These are phyloP conservation scores for Matsumyia berberina DNA, from an alignment of 2,888 invertebrate species.

Conservation along the genomic window DNA sequence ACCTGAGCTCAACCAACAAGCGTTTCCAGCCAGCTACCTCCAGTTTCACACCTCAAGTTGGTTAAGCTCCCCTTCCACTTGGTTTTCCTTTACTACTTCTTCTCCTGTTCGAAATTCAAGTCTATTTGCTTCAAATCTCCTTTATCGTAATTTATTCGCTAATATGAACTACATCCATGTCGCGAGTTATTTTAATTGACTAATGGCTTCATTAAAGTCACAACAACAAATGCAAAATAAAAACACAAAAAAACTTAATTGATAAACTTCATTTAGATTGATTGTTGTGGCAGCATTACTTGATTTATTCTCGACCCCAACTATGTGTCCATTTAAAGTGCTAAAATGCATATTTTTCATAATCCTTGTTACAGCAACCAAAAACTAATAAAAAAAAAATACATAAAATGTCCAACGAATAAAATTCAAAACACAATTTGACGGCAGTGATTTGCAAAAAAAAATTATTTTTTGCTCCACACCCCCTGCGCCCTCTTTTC, in stretches of 20 bases:
- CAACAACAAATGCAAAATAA: too few relatives aligned
- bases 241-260: constrained; percentile 42
- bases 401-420: constrained; percentile 1
- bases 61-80: too few relatives aligned
- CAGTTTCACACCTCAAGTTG: too few relatives aligned
- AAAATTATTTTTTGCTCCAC: neutral
- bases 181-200: too few relatives aligned
- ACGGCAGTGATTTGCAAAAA: constrained; percentile 34
- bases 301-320: constrained; percentile 76
- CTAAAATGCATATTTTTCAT: constrained; percentile 54
- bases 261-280: constrained; percentile 41
- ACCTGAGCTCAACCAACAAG: too few relatives aligned
- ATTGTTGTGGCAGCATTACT: constrained; percentile 77
- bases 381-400: constrained; percentile 8
- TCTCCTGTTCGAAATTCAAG: too few relatives aligned
- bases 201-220: too few relatives aligned
- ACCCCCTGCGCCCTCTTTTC: neutral
- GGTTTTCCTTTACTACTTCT: too few relatives aligned
- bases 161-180: too few relatives aligned
- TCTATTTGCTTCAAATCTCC: too few relatives aligned
- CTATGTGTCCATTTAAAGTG: constrained; percentile 56
- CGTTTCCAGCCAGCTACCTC: too few relatives aligned
- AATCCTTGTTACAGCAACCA: constrained; percentile 6
- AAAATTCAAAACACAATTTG: constrained; percentile 55
- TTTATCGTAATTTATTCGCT: too few relatives aligned